phyloP scores from a whole-genome alignment of 2,113 vertebrate genomes.

The Hyperopisus bebe region DNA sequence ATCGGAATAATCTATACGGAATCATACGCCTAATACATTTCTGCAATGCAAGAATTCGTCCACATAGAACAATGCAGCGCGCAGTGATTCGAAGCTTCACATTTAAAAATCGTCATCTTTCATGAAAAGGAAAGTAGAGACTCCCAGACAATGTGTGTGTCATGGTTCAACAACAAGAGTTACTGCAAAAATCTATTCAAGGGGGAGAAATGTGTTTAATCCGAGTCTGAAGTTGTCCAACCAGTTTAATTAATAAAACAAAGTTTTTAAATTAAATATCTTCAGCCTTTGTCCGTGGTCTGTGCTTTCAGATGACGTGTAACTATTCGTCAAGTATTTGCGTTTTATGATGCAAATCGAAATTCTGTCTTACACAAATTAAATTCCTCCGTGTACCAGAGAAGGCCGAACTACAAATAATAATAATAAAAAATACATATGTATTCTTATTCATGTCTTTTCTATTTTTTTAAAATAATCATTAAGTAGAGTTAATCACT shows the following conservation, averaged over 20 bases:
- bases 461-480: neutral
- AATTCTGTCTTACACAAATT: neutral
- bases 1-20: neutral
- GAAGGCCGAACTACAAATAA: neutral
- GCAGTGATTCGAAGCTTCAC: neutral
- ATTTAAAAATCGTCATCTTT: neutral
- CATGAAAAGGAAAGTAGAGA: neutral
- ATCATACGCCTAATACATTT: neutral
- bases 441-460: neutral
- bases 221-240: neutral
- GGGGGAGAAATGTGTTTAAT: neutral
- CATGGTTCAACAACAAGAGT: neutral
- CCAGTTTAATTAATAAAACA: neutral
- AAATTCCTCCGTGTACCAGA: neutral
- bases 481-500: neutral
- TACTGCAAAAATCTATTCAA: neutral
- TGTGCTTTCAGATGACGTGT: neutral
- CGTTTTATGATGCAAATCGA: neutral
- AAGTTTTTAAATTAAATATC: neutral
- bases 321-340: neutral
- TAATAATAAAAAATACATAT: neutral
- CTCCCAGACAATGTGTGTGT: neutral
- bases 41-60: neutral
- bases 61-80: neutral
- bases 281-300: neutral